Evolutionary conservation across 2,888 invertebrate species (phyloP).

Genomic region (Eilema sororculum): DNA sequence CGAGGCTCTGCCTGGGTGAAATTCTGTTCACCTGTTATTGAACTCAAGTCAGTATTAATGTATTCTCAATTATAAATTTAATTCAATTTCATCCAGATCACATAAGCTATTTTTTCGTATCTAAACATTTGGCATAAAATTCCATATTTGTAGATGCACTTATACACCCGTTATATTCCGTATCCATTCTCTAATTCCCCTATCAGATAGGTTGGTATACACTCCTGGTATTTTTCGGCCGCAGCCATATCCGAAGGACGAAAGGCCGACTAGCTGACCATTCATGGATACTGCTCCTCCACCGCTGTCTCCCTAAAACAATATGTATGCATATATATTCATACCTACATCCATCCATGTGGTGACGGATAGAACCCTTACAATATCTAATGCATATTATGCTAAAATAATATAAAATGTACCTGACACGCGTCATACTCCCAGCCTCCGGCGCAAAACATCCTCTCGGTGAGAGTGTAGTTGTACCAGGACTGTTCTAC

Average conservation of each 20-base stretch:
- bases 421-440: slow-evolving; percentile 71
- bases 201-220: slow-evolving; percentile 65
- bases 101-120: too few relatives aligned
- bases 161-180: slow-evolving; percentile 53
- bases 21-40: background rate
- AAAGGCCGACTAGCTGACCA: slow-evolving; percentile 67
- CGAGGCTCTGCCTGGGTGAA: too few relatives aligned
- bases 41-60: too few relatives aligned
- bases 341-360: too few relatives aligned
- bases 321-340: too few relatives aligned
- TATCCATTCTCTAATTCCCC: slow-evolving; percentile 66
- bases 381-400: too few relatives aligned
- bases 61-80: too few relatives aligned
- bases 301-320: slow-evolving; percentile 77
- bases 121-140: too few relatives aligned
- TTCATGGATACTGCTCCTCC: slow-evolving; percentile 65
- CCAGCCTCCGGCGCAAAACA: slow-evolving; percentile 74
- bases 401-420: background rate
- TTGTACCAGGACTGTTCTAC: slow-evolving; percentile 65
- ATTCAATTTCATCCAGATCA: too few relatives aligned
- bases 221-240: slow-evolving; percentile 72
- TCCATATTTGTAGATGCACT: background rate
- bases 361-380: too few relatives aligned
- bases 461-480: slow-evolving; percentile 66
- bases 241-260: slow-evolving; percentile 78